Conservation (phyloP, 2,888 invertebrate genomes). For the Campoplex capitator region DNA sequence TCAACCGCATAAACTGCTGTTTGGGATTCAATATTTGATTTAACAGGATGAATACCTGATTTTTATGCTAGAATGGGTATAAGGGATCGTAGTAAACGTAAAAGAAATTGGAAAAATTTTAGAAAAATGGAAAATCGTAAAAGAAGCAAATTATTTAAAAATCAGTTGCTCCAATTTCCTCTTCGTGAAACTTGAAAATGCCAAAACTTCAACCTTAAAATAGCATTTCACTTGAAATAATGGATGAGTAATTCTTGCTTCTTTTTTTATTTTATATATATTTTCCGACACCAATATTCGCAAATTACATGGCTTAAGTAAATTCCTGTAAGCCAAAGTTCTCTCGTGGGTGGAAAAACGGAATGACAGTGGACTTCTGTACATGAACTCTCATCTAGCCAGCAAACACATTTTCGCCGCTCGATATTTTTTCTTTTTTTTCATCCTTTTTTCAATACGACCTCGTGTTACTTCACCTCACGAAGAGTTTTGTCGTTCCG, state of each 20-base stretch:
- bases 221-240: not conserved
- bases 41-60: too few species aligned
- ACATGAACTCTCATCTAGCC: conserved; percentile 45
- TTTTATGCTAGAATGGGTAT: too few species aligned
- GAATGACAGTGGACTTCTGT: conserved; percentile 45
- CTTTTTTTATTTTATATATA: not conserved
- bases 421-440: conserved; percentile 8
- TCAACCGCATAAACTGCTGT: too few species aligned
- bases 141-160: too few species aligned
- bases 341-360: not conserved
- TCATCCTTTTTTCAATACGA: conserved; percentile 31
- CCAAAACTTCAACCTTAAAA: not conserved
- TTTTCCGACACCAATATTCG: not conserved
- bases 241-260: too few species aligned
- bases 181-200: too few species aligned
- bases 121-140: too few species aligned
- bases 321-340: not conserved
- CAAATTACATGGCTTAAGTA: not conserved
- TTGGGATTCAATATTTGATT: too few species aligned
- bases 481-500: conserved; percentile 53
- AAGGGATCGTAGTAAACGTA: too few species aligned
- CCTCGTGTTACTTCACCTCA: conserved; percentile 50
- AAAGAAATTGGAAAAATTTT: too few species aligned
- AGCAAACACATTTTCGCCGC: conserved; percentile 36
- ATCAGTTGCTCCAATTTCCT: too few species aligned